These are phyloP conservation scores for Sternotherus odoratus DNA, from an alignment of 2,797 vertebrate genomes.

Conservation along the genomic window DNA sequence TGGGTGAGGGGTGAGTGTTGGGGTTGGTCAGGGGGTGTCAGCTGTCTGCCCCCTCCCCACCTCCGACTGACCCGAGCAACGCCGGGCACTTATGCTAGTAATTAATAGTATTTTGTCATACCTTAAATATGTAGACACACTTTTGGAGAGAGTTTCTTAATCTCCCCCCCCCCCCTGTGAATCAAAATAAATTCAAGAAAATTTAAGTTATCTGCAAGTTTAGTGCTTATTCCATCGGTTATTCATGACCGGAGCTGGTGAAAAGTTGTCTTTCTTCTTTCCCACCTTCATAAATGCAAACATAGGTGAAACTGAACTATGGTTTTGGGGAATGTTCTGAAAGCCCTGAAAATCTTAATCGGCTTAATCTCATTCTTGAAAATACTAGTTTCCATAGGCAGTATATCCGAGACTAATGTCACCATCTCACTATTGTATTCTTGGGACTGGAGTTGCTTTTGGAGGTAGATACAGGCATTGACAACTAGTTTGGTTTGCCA, in stretches of 20 bases:
- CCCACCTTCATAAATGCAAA: not conserved
- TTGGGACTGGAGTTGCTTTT: not conserved
- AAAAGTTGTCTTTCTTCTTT: not conserved
- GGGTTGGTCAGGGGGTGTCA: too few species aligned
- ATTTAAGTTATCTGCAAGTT: not conserved
- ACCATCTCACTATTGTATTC: not conserved
- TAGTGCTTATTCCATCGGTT: not conserved
- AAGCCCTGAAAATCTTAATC: not conserved
- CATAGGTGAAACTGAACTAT: not conserved
- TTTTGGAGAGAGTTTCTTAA: not conserved
- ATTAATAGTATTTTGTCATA: not conserved
- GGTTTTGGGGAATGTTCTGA: accelerated
- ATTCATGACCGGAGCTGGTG: not conserved
- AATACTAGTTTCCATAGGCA: not conserved
- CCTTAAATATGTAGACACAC: not conserved
- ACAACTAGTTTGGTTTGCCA: not conserved
- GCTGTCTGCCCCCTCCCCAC: too few species aligned
- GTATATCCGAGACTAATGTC: not conserved
- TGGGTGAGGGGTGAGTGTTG: too few species aligned
- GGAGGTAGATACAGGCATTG: not conserved
- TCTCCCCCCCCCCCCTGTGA: accelerated
- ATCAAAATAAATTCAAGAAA: accelerated
- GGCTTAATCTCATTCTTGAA: not conserved
- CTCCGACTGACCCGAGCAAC: too few species aligned
- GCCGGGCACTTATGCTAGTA: too few species aligned